A percentile compares a stretch with the other conserved stretches of the same genome.
These are phyloP conservation scores for Mesorhabditis spiculigera DNA, from an alignment of 2,888 invertebrate species.

Conservation along the genomic window DNA sequence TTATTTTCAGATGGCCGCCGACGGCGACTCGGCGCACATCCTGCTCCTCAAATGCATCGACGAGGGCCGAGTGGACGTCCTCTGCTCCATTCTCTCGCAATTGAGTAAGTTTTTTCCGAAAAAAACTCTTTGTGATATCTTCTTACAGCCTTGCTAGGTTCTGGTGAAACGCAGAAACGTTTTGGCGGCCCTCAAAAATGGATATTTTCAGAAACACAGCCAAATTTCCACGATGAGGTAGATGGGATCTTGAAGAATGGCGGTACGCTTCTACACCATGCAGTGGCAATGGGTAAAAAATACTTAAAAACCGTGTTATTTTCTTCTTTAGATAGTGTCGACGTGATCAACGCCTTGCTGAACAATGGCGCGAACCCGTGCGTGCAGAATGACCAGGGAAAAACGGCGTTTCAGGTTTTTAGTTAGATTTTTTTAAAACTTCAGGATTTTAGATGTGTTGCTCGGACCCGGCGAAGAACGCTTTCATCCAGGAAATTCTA, in stretches of 20 bases:
- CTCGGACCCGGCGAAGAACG: conserved; percentile 63
- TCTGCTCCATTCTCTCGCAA: conserved; percentile 42
- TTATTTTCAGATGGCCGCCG: background rate
- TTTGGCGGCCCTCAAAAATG: background rate
- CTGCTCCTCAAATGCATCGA: conserved; percentile 39
- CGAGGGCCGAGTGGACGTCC: conserved; percentile 45
- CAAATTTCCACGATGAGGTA: conserved; percentile 36
- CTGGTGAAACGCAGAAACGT: background rate
- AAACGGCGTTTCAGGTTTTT: conserved; percentile 65
- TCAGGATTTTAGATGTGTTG: conserved; percentile 15
- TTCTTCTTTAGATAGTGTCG: conserved; percentile 34
- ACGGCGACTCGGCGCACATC: conserved; percentile 12
- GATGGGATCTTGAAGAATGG: conserved; percentile 50
- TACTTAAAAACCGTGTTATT: background rate
- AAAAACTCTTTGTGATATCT: background rate
- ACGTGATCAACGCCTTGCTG: conserved; percentile 66
- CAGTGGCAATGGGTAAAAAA: conserved; percentile 37
- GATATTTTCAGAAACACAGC: conserved; percentile 28
- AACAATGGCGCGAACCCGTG: conserved; percentile 68
- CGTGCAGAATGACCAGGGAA: conserved; percentile 65
- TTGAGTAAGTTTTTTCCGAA: conserved; percentile 28
- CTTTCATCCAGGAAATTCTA: conserved; percentile 68
- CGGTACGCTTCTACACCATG: conserved; percentile 60
- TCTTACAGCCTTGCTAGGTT: background rate
- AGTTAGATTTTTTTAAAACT: background rate